Evolutionary conservation across 2,113 vertebrate genomes (phyloP).

Genomic region (Osmerus eperlanus): DNA sequence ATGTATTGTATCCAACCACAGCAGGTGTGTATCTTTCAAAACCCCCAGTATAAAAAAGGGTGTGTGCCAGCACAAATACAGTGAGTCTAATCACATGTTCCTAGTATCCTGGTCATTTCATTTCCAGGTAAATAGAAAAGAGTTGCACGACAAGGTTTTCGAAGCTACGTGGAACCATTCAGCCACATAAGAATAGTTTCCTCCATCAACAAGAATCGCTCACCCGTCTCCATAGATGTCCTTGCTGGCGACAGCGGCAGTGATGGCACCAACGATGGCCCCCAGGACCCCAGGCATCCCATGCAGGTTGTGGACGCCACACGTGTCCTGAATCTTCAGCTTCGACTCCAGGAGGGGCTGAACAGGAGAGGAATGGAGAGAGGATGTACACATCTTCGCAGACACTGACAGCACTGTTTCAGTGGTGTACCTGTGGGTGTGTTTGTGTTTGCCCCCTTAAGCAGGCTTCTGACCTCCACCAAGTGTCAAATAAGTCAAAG

Average conservation of each 20-base stretch:
- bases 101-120: no score
- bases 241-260: slow-evolving; percentile 65
- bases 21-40: no score
- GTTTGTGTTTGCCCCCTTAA: neutral
- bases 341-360: slow-evolving; percentile 80
- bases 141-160: neutral
- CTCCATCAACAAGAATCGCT: slow-evolving; percentile 33
- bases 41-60: no score
- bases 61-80: no score
- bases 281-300: slow-evolving; percentile 89
- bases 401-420: no score
- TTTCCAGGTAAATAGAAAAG: no score
- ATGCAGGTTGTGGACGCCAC: slow-evolving; percentile 86
- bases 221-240: slow-evolving; percentile 80
- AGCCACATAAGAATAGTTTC: neutral
- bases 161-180: no score
- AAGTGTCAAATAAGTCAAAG: neutral
- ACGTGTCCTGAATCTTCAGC: slow-evolving; percentile 85
- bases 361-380: neutral
- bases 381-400: neutral
- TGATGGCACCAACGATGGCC: slow-evolving; percentile 77
- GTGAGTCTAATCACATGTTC: no score
- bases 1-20: no score
- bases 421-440: neutral
- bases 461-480: neutral